phyloP scores from a whole-genome alignment of 2,113 vertebrate genomes.

The Rhipidura dahli region DNA sequence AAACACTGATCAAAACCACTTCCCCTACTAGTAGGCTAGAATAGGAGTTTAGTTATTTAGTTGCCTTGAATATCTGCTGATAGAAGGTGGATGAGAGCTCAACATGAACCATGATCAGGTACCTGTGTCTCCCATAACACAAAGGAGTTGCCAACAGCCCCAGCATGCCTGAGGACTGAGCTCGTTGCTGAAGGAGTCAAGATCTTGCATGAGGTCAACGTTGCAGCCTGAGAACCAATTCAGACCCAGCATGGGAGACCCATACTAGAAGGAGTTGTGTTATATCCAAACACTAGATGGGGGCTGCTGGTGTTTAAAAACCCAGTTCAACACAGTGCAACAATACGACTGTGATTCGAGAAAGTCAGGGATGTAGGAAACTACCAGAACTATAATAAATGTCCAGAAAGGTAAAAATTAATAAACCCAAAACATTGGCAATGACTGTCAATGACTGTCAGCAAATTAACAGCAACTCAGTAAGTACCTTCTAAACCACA shows the following conservation, averaged over 20 bases:
- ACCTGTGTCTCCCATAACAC: fast-evolving
- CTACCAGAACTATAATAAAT: not conserved
- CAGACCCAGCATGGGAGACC: not conserved
- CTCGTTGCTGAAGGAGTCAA: not conserved
- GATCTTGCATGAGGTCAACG: not conserved
- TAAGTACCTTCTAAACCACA: not conserved
- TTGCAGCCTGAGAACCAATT: not conserved
- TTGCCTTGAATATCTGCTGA: not conserved
- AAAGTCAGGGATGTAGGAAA: not conserved
- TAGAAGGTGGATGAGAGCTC: not conserved
- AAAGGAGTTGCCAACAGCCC: not conserved
- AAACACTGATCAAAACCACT: not conserved
- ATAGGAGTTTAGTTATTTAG: not conserved
- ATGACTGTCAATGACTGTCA: not conserved
- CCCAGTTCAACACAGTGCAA: not conserved
- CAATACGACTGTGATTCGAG: not conserved
- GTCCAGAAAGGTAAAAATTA: not conserved
- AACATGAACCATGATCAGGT: not conserved
- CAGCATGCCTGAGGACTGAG: not conserved
- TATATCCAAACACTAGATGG: not conserved
- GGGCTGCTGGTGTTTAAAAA: not conserved
- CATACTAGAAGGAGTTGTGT: not conserved
- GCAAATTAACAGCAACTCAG: not conserved
- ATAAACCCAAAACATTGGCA: not conserved
- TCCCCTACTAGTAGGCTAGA: not conserved